Evolutionary conservation across 2,888 invertebrate species (phyloP).

Genomic region (Macrophya alboannulata): DNA sequence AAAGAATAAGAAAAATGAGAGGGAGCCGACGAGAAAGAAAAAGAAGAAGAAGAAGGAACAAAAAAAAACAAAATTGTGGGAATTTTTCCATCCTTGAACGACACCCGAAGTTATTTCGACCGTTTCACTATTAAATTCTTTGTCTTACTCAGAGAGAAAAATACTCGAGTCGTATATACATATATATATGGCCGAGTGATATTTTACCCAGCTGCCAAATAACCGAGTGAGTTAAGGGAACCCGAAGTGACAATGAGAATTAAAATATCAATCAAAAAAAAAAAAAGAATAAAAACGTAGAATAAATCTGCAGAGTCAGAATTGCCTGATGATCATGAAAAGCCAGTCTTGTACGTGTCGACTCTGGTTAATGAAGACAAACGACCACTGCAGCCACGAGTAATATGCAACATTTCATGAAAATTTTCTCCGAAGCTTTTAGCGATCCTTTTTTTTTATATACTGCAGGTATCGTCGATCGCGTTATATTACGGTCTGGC

Average conservation of each 20-base stretch:
- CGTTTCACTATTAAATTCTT: constrained; percentile 36
- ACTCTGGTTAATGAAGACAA: background rate
- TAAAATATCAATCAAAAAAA: constrained; percentile 13
- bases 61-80: background rate
- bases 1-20: background rate
- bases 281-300: background rate
- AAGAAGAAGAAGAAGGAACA: background rate
- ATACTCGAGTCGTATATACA: background rate
- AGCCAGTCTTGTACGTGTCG: background rate
- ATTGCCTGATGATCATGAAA: background rate
- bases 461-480: background rate
- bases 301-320: background rate
- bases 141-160: constrained; percentile 19
- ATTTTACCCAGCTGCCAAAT: constrained; percentile 15
- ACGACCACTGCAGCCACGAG: background rate
- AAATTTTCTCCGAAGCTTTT: background rate
- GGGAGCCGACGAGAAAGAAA: too few relatives aligned
- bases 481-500: background rate
- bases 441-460: background rate
- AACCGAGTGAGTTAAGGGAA: background rate
- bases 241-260: background rate
- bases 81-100: constrained; percentile 21
- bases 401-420: background rate
- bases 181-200: background rate
- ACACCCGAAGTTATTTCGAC: constrained; percentile 24